Base-by-base conservation (phyloP, 1,140 invertebrate species). In the Orussus abietinus region DNA sequence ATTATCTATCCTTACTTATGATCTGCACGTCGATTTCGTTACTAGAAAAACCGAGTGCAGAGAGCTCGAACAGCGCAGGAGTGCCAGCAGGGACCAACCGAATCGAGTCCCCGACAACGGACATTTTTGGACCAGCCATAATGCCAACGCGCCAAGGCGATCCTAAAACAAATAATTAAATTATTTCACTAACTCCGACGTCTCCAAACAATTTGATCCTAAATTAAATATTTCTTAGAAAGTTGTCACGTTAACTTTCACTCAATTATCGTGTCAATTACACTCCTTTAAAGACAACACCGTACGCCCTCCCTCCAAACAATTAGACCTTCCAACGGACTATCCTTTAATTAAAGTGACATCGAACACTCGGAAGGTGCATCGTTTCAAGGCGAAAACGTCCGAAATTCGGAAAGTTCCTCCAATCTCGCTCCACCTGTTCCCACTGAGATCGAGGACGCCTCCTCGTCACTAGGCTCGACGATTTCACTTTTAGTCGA, bases 111-210 rank as follows among this genome's bases (percentile, higher is more conserved):
- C 89, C 88, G 53, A 88, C 74, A 44, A 90, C 80, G 51, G 84
- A 76, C 77, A 87, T 69, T 75, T 84, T 80, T 66, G 82, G 72
- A 67, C 77, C 65, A 51, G 83, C 79, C 85, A 90, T 89, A 57
- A 92, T 87, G 67, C 85, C 81, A 56, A 91, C 87, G 75, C 83
- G 82, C 88, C 89, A 94, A 66, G 90, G 90, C 77, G 88, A 92
- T 56, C 89, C 89, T 92, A 73, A 11, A 75, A 76, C 32, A 48
- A 51, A 53, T 33, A 46, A 47, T 42, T 13, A 46, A 34, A 38
- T 10, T n/a, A 12, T 33, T 38, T 33, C n/a, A 25, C 12, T 11
- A 9, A 25, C 6, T 7, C n/a, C 6, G 22, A 7, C n/a, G 22
- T 25, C n/a, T 25, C 22, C n/a, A 25, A 3, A 32, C 10, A 32